Evolutionary conservation across 2,113 vertebrate species (phyloP), one percentile per base, ranked within the genome.

Genomic region (Porphyrio hochstetteri): DNA sequence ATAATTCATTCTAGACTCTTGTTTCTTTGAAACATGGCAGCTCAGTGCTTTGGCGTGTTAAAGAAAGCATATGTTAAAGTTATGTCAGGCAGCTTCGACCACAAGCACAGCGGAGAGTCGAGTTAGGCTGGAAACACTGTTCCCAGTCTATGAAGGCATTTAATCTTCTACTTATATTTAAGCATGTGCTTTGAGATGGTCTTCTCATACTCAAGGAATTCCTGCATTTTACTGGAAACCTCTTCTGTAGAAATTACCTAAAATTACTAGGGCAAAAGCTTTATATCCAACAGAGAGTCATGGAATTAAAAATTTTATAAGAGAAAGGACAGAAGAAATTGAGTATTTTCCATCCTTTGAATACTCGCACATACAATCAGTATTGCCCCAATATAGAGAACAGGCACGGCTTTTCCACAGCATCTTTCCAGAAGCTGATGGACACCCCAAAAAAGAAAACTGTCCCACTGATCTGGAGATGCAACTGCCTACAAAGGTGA

Each of bases 1-100:
- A 64, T 40, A 81, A 94, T 86, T 92, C 40, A 86, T 86, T 92
- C 63, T 90, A 90, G 55, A 50, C 55, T 87, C 46, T 77, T 67
- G 8, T 56, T 93, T 81, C 89, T 84, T 83, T 88, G 80, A 83
- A 93, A 93, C 38, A 86, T 13, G 42, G 68, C 88, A 94, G 56
- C 53, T 88, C 53, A 91, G 56, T 42, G 11, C 42, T 90, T 79
- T 70, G 42, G 31, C 36, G 65, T 74, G 70, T 46, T 86, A 82
- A 88, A 90, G 40, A 71, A 88, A 91, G 65, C 70, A 48, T 28
- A 65, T 63, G 60, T 63, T 92, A 63, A 90, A 86, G 60, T 33
- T 50, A 70, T 16, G 13, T 64, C 44, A 86, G 61, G 29, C 1
- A 0, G 27, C 44, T 69, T 83, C 0, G 1, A 46, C 38, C 70